Conservation (phyloP, 2,888 invertebrate species). For the Ariolimax columbianus region DNA sequence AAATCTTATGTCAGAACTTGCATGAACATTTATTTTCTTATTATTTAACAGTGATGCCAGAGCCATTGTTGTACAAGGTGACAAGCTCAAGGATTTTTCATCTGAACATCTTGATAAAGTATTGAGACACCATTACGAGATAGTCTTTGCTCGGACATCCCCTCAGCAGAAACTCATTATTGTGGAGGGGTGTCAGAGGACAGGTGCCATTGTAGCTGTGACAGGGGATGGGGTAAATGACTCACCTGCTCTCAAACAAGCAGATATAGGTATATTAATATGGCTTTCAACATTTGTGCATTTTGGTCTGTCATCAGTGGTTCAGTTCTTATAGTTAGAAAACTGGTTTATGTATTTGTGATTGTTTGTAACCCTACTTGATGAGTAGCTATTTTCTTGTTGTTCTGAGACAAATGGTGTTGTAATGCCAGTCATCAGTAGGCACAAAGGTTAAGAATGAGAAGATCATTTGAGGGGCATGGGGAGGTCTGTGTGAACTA, state of each 20-base stretch:
- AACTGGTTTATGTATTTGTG: neutral
- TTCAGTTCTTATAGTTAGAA: neutral
- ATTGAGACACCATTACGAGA: constrained; percentile 93
- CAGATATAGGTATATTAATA: constrained; percentile 71
- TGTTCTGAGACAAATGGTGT: too few species aligned
- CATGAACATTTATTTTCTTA: too few species aligned
- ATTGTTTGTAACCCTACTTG: neutral
- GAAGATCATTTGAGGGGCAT: too few species aligned
- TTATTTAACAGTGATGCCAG: constrained; percentile 74
- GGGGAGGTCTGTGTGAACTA: too few species aligned
- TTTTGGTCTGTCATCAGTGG: neutral
- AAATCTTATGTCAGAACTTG: too few species aligned
- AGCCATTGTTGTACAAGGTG: constrained; percentile 79
- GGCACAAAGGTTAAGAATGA: too few species aligned
- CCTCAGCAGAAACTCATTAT: constrained; percentile 91
- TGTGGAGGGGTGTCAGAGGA: constrained; percentile 88
- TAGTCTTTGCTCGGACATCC: constrained; percentile 96
- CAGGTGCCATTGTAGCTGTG: constrained; percentile 88
- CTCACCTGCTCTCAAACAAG: constrained; percentile 89
- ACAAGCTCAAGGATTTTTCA: constrained; percentile 89
- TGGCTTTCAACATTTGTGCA: neutral
- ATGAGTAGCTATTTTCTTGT: too few species aligned
- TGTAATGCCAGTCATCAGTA: too few species aligned
- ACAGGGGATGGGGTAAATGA: constrained; percentile 95
- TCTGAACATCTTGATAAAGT: constrained; percentile 92